Conservation (phyloP, 2,888 invertebrate species). For the Agrotis ipsilon region DNA sequence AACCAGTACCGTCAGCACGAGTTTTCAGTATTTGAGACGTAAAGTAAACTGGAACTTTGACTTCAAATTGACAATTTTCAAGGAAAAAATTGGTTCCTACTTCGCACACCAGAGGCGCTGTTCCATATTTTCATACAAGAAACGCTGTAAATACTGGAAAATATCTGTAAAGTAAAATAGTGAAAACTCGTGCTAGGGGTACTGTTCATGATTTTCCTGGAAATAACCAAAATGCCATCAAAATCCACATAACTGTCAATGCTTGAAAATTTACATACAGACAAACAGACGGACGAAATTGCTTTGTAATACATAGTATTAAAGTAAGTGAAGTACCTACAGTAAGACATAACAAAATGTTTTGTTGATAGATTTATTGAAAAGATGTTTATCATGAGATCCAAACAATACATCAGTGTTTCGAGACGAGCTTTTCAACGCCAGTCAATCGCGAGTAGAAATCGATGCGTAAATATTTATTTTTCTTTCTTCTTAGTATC, state of each 20-base stretch:
- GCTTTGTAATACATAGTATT: no score
- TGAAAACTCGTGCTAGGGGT: no score
- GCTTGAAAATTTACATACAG: background rate
- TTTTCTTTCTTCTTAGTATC: background rate
- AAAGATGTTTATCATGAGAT: background rate
- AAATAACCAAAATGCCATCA: background rate
- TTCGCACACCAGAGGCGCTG: no score
- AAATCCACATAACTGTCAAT: background rate
- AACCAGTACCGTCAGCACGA: no score
- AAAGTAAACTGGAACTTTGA: no score
- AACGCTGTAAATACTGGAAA: no score
- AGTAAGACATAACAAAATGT: background rate
- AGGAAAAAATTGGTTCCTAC: no score
- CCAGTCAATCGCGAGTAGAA: background rate
- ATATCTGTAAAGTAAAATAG: no score
- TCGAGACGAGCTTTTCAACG: constrained; percentile 8
- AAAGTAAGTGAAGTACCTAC: background rate
- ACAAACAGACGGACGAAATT: background rate
- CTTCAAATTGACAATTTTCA: no score
- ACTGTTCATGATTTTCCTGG: no score
- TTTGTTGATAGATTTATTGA: constrained; percentile 7
- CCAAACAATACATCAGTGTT: constrained; percentile 26
- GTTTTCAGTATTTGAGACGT: no score
- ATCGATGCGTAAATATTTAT: background rate
- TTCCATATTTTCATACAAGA: no score